phyloP scores from a whole-genome alignment of 2,797 vertebrate species.

The Brachymystax lenok region DNA sequence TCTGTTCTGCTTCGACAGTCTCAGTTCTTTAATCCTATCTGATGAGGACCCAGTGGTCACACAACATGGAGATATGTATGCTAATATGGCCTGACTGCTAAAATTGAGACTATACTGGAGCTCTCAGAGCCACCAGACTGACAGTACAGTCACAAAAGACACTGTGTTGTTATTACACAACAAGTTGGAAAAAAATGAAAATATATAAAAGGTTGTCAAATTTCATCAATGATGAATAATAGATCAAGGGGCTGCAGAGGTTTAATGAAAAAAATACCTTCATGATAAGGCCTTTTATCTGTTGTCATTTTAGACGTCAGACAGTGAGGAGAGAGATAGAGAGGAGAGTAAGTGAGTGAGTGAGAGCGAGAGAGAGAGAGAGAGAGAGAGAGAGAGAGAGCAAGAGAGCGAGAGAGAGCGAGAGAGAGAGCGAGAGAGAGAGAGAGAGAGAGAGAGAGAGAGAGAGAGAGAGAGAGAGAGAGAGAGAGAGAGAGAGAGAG shows the following conservation, averaged over 20 bases:
- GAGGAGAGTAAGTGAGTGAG: background rate
- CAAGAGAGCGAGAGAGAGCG: background rate
- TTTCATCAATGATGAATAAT: constrained; percentile 68
- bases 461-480: background rate
- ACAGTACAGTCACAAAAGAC: constrained; percentile 44
- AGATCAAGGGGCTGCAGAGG: constrained; percentile 47
- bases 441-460: background rate
- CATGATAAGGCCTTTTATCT: constrained; percentile 52
- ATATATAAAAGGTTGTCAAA: constrained; percentile 64
- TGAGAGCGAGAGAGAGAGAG: background rate
- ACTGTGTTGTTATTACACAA: constrained; percentile 49
- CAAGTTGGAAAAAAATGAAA: constrained; percentile 38
- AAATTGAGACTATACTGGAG: constrained; percentile 59
- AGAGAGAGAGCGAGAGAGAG: background rate
- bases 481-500: background rate
- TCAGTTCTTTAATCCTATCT: constrained; percentile 67
- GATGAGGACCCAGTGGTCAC: constrained; percentile 54
- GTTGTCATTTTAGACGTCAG: constrained; percentile 40
- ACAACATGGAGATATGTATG: constrained; percentile 56
- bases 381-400: background rate
- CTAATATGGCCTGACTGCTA: constrained; percentile 64
- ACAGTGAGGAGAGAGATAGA: background rate
- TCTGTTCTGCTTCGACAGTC: constrained; percentile 57
- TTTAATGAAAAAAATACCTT: constrained; percentile 11
- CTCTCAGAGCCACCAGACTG: constrained; percentile 38